A percentile compares a stretch with the other conserved stretches of the same genome.
Conservation (phyloP, 2,888 invertebrate genomes). For the Sarcophaga subvicina region DNA sequence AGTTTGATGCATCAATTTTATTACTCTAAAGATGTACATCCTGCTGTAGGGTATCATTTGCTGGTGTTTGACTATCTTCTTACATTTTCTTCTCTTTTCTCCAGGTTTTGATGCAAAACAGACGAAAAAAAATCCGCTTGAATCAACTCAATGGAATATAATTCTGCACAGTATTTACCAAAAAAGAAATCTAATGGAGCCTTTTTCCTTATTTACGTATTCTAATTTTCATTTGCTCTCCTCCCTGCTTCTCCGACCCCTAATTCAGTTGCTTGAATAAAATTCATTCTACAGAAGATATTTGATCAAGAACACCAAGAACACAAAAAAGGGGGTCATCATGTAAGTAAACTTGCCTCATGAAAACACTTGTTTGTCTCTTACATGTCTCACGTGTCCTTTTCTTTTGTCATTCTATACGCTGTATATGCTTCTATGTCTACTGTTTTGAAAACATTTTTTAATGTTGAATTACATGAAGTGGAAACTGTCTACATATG, state of each 20-base stretch:
- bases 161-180: constrained; percentile 48
- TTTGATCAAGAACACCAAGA: constrained; percentile 15
- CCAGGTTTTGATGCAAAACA: constrained; percentile 10
- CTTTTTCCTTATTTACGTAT: constrained; percentile 56
- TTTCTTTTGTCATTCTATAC: constrained; percentile 18
- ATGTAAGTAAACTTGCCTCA: constrained; percentile 27
- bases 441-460: constrained; percentile 2
- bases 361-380: constrained; percentile 53
- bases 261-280: constrained; percentile 33
- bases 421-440: too few relatives aligned
- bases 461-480: constrained; percentile 49
- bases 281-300: constrained; percentile 51
- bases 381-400: constrained; percentile 41
- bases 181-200: constrained; percentile 4
- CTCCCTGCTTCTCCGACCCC: constrained; percentile 17
- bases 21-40: too few relatives aligned
- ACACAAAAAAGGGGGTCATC: constrained; percentile 30
- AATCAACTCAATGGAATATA: constrained; percentile 52
- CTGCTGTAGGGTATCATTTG: too few relatives aligned
- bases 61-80: too few relatives aligned
- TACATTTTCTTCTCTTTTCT: background rate
- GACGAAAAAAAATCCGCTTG: constrained; percentile 33
- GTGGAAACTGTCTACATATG: constrained; percentile 14
- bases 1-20: too few relatives aligned
- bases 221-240: constrained; percentile 66